These are phyloP conservation scores for Therioaphis trifolii DNA, from an alignment of 2,888 invertebrate genomes.

Conservation along the genomic window DNA sequence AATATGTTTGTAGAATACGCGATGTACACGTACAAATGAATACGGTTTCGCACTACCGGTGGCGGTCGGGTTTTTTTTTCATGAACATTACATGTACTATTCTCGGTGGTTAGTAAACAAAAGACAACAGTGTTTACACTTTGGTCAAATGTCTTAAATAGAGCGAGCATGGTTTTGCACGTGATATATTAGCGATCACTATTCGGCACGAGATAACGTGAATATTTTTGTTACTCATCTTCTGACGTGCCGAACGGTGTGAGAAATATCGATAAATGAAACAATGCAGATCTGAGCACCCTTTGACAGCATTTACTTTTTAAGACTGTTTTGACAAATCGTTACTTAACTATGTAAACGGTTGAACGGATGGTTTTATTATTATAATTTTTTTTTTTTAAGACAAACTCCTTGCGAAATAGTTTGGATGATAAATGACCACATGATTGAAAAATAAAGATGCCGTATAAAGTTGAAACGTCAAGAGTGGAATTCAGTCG, in stretches of 20 bases:
- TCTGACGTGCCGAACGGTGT: not conserved
- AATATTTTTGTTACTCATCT: not conserved
- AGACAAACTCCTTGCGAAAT: not conserved
- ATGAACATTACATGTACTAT: not conserved
- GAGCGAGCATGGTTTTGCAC: not conserved
- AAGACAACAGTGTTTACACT: not conserved
- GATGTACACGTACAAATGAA: constrained; percentile 24
- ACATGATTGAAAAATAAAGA: constrained; percentile 31
- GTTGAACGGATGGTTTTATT: too few relatives aligned
- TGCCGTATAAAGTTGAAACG: not conserved
- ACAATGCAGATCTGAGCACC: constrained; percentile 5
- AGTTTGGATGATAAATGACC: constrained; percentile 16
- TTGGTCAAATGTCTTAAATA: not conserved
- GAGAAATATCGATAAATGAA: constrained; percentile 12
- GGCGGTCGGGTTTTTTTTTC: not conserved
- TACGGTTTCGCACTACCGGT: not conserved
- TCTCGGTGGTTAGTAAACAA: not conserved
- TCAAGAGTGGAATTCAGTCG: not conserved
- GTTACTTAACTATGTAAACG: constrained; percentile 20
- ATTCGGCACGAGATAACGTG: constrained; percentile 6
- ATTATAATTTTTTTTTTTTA: not conserved
- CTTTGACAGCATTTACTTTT: not conserved
- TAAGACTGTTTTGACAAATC: not conserved
- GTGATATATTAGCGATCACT: constrained; percentile 3
- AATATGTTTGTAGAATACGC: not conserved